phyloP scores from a whole-genome alignment of 2,888 invertebrate species.

The Dasypogon diadema region DNA sequence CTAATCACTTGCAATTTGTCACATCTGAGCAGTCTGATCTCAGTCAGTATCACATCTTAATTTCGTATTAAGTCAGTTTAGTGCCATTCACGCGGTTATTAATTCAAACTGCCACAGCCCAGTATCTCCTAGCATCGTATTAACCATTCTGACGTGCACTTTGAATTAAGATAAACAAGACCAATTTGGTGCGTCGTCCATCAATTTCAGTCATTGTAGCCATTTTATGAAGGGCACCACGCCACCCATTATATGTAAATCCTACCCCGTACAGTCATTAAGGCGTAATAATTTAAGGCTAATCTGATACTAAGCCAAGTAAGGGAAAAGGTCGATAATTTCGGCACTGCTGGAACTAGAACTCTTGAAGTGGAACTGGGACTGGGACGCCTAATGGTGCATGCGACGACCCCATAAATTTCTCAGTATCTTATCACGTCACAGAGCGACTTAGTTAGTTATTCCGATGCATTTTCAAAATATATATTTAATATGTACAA shows the following conservation, averaged over 20 bases:
- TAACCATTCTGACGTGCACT: background rate
- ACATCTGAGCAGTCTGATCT: too few species aligned
- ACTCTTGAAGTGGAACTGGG: too few species aligned
- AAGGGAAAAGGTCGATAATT: background rate
- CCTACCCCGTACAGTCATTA: constrained; percentile 14
- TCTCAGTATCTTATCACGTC: constrained; percentile 22
- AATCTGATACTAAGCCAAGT: constrained; percentile 5
- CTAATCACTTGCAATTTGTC: too few species aligned
- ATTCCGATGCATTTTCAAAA: constrained; percentile 3
- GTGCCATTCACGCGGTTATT: background rate
- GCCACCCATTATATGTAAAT: constrained; percentile 27
- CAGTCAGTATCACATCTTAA: background rate
- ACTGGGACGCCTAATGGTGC: background rate
- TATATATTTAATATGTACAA: constrained; percentile 20
- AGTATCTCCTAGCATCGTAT: constrained; percentile 27
- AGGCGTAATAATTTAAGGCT: background rate
- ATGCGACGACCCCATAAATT: constrained; percentile 17
- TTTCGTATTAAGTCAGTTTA: background rate
- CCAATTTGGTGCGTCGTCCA: constrained; percentile 5
- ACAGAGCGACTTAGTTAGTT: background rate
- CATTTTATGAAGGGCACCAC: constrained; percentile 5
- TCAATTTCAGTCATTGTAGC: constrained; percentile 17
- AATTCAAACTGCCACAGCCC: background rate
- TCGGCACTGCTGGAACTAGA: too few species aligned
- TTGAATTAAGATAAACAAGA: background rate